Conservation (phyloP, 2,888 invertebrate species). For the Prenolepis imparis region DNA sequence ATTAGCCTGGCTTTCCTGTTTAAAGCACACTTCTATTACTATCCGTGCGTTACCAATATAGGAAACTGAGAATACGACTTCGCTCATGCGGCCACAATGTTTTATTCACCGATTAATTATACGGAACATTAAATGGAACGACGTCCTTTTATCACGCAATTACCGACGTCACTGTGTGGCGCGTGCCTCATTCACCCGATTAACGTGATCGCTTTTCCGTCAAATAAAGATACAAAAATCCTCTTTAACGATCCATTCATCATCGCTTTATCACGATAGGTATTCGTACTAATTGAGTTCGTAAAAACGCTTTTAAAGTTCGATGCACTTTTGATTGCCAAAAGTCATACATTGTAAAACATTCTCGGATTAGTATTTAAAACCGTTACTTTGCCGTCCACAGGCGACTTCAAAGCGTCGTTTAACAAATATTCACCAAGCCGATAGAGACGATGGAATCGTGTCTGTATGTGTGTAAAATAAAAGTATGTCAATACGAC, state of each 20-base stretch:
- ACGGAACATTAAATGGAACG: conserved; percentile 48
- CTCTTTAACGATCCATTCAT: neutral
- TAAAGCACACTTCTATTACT: conserved; percentile 39
- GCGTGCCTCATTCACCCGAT: conserved; percentile 30
- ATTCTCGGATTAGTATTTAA: neutral
- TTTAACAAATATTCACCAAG: conserved; percentile 6
- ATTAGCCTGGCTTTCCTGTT: conserved; percentile 57
- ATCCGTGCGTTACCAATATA: conserved; percentile 51
- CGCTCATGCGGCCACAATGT: conserved; percentile 51
- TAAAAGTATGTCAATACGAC: neutral
- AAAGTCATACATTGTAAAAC: conserved; percentile 11
- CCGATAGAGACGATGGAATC: neutral
- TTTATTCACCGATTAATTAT: conserved; percentile 66
- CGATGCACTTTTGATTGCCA: neutral
- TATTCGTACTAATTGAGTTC: conserved; percentile 9
- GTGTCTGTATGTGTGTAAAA: neutral
- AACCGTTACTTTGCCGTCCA: neutral
- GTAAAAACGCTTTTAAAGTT: conserved; percentile 26
- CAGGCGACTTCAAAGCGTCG: neutral
- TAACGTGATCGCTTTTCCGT: conserved; percentile 31
- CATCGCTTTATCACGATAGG: conserved; percentile 1
- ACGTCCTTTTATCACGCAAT: conserved; percentile 62
- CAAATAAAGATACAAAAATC: conserved; percentile 7
- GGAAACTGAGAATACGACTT: conserved; percentile 28
- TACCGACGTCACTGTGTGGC: conserved; percentile 31